These are phyloP conservation scores for Platyrinchus mystaceus DNA, from an alignment of 2,797 vertebrate species.

Conservation along the genomic window DNA sequence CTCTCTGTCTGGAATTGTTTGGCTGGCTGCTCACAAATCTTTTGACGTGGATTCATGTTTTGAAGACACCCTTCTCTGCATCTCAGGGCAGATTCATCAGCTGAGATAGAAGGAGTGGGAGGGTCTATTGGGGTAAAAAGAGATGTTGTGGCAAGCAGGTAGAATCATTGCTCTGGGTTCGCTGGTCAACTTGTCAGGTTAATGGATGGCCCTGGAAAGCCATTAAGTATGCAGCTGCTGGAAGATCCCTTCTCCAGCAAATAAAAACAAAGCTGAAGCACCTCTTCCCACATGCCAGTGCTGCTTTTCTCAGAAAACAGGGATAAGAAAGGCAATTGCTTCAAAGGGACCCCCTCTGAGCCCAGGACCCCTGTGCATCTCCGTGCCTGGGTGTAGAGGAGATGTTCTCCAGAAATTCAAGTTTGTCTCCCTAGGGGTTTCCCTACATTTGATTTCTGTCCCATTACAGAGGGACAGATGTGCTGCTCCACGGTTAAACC, in stretches of 20 bases:
- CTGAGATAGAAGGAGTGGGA: not conserved
- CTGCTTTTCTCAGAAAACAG: not conserved
- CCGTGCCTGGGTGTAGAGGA: not conserved
- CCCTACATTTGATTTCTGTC: not conserved
- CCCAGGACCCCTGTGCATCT: not conserved
- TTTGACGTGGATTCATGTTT: not conserved
- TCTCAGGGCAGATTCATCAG: constrained; percentile 23
- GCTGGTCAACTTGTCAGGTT: not conserved
- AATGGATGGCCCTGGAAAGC: not conserved
- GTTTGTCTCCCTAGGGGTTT: not conserved
- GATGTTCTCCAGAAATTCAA: not conserved
- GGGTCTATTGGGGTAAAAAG: constrained; percentile 5
- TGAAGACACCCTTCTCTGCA: not conserved
- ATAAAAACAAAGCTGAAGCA: not conserved
- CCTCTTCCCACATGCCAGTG: not conserved
- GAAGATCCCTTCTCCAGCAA: not conserved
- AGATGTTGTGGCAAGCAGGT: not conserved
- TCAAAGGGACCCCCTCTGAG: not conserved
- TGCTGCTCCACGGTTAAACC: not conserved
- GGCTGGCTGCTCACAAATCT: constrained; percentile 16
- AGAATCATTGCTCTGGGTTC: not conserved
- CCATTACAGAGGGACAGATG: rapidly evolving
- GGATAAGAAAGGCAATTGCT: not conserved
- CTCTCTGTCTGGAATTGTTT: constrained; percentile 11
- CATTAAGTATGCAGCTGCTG: not conserved